Conservation (phyloP, 2,888 invertebrate genomes). For the Pseudococcus viburni region DNA sequence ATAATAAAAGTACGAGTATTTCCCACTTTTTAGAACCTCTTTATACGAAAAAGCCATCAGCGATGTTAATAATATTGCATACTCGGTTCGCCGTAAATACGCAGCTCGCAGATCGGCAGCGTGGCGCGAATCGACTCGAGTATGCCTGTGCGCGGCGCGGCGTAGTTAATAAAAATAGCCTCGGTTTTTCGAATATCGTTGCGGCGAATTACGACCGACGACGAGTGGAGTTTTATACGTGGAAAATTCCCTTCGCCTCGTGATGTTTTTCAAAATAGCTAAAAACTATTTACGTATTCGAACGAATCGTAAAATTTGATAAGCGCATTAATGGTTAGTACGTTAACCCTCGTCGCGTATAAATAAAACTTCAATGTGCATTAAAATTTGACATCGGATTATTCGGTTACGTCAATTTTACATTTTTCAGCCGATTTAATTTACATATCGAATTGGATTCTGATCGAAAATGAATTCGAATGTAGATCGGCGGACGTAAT, state of each 20-base stretch:
- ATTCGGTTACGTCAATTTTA: not conserved
- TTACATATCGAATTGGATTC: not conserved
- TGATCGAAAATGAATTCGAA: not conserved
- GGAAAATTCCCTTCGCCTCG: not conserved
- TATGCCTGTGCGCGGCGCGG: too few species aligned
- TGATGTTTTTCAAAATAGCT: not conserved
- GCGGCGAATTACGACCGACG: not conserved
- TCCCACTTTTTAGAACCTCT: not conserved
- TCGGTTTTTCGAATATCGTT: conserved; percentile 4
- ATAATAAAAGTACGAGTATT: conserved; percentile 6
- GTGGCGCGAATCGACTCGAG: not conserved
- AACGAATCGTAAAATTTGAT: conserved; percentile 10
- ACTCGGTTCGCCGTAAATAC: conserved; percentile 33
- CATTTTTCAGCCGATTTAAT: conserved; percentile 14
- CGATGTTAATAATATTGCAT: conserved; percentile 41
- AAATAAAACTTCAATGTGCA: not conserved
- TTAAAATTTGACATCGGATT: conserved; percentile 16
- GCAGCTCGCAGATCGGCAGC: not conserved
- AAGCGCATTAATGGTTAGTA: not conserved
- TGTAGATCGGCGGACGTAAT: not conserved
- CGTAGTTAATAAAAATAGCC: conserved; percentile 34
- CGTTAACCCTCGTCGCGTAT: not conserved
- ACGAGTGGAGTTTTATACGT: not conserved
- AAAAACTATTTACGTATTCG: not conserved
- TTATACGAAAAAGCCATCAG: conserved; percentile 31